phyloP scores from a whole-genome alignment of 2,113 vertebrate genomes.

The Crotalus horridus region DNA sequence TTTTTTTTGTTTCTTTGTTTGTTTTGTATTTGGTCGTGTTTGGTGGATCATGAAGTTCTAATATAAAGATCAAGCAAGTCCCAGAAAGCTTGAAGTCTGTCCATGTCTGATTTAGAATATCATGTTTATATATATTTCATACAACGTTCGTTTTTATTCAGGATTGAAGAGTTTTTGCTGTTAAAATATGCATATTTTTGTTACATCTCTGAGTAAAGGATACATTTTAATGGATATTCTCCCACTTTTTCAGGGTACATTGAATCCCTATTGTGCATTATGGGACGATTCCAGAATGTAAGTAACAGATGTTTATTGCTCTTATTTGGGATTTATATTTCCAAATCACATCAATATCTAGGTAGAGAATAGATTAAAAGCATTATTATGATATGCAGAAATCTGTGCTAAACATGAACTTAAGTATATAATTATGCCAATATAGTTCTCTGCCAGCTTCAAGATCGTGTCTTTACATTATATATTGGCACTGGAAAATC shows the following conservation, averaged over 20 bases:
- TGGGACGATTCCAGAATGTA: slow-evolving; percentile 94
- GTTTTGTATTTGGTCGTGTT: background rate
- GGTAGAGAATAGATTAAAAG: slow-evolving; percentile 14
- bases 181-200: background rate
- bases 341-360: slow-evolving; percentile 35
- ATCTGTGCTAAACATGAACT: background rate
- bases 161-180: background rate
- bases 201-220: background rate
- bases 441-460: slow-evolving; percentile 1
- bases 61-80: background rate
- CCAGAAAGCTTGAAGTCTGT: background rate
- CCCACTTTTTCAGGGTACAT: slow-evolving; percentile 81
- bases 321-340: slow-evolving; percentile 48
- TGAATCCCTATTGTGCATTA: slow-evolving; percentile 93
- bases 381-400: slow-evolving; percentile 5
- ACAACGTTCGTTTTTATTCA: background rate
- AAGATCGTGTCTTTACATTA: slow-evolving; percentile 26
- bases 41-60: background rate
- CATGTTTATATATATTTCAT: background rate
- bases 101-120: background rate
- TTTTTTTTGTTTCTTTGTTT: background rate
- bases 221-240: slow-evolving; percentile 18
- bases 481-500: slow-evolving; percentile 16
- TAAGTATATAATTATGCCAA: slow-evolving; percentile 5
- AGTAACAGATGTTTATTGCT: slow-evolving; percentile 73